These are phyloP conservation scores for Apogon hyalosoma DNA, from an alignment of 2,797 vertebrate species.

Conservation along the genomic window DNA sequence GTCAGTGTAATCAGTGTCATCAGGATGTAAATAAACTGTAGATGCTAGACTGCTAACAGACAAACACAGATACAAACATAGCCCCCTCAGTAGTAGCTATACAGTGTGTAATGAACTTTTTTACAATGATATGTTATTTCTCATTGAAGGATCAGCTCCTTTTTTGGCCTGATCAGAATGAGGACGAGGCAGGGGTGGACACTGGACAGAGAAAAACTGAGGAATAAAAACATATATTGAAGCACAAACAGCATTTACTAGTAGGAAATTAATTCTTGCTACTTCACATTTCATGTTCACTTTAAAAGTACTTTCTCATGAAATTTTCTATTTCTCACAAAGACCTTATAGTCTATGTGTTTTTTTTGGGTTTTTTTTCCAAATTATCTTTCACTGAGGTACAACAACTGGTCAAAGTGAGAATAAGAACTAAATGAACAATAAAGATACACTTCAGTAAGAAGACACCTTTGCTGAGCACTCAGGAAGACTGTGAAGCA, in stretches of 20 bases:
- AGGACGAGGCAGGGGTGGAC: no score
- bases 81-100: no score
- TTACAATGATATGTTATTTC: no score
- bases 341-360: not conserved
- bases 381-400: not conserved
- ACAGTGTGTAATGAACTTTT: no score
- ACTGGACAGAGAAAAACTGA: no score
- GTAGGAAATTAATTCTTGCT: not conserved
- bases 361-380: not conserved
- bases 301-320: not conserved
- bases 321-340: not conserved
- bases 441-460: slow-evolving; percentile 20
- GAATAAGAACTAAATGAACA: slow-evolving; percentile 21
- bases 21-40: no score
- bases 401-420: slow-evolving; percentile 1
- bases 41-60: no score
- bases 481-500: slow-evolving; percentile 26
- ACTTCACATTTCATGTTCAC: not conserved
- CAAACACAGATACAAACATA: no score
- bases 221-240: not conserved
- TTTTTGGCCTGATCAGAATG: no score
- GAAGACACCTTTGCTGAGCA: slow-evolving; percentile 22
- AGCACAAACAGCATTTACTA: not conserved
- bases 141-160: no score
- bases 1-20: no score